Evolutionary conservation across 2,888 invertebrate genomes (phyloP).

Genomic region (Leptinotarsa rubiginosa): DNA sequence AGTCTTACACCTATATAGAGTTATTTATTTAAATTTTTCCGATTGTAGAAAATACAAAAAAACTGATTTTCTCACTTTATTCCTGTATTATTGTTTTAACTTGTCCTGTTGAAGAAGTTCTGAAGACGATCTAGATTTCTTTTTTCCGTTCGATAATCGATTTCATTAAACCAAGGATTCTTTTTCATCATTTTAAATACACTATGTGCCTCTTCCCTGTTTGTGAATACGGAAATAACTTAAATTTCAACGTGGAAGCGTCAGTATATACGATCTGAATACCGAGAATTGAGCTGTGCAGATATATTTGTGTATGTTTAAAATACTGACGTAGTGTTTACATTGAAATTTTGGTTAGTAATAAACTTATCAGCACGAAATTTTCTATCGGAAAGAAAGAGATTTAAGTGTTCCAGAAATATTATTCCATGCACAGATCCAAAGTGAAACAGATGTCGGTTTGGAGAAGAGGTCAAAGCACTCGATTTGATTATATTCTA

Average conservation of each 20-base stretch:
- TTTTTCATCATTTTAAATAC: too few relatives aligned
- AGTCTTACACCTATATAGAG: too few relatives aligned
- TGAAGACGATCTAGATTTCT: too few relatives aligned
- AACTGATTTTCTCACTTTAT: too few relatives aligned
- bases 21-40: too few relatives aligned
- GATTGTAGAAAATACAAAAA: too few relatives aligned
- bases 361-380: slow-evolving; percentile 29
- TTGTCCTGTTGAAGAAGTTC: too few relatives aligned
- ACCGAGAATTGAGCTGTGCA: slow-evolving; percentile 13
- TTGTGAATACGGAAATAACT: slow-evolving; percentile 4
- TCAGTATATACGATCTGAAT: not conserved
- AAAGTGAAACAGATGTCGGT: slow-evolving; percentile 13
- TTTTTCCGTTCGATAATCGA: too few relatives aligned
- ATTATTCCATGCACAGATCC: not conserved
- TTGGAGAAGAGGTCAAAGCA: slow-evolving; percentile 13
- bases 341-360: slow-evolving; percentile 20
- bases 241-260: slow-evolving; percentile 7
- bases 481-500: not conserved
- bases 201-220: too few relatives aligned
- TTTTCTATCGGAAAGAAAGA: slow-evolving; percentile 22
- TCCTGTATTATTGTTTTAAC: too few relatives aligned
- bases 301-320: slow-evolving; percentile 18
- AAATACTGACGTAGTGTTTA: slow-evolving; percentile 24
- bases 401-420: slow-evolving; percentile 13
- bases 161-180: too few relatives aligned